Conservation (phyloP, 2,797 vertebrate genomes). For the Squalus acanthias region DNA sequence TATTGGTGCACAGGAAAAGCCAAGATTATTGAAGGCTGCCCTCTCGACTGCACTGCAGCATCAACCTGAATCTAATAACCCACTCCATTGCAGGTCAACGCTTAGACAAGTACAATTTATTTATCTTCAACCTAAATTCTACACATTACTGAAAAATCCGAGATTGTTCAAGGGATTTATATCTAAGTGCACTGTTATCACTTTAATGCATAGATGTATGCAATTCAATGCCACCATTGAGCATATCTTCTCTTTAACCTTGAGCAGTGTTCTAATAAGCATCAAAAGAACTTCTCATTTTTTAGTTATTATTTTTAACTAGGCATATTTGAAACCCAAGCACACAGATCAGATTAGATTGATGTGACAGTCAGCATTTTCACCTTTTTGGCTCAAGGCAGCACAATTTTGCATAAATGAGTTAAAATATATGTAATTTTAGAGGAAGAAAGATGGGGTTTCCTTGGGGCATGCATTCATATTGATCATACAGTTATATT, state of each 20-base stretch:
- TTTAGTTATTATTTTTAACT: not conserved
- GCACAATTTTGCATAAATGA: not conserved
- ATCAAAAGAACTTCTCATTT: not conserved
- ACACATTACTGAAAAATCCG: not conserved
- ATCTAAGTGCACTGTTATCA: not conserved
- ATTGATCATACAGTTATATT: not conserved
- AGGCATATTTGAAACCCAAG: not conserved
- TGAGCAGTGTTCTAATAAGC: not conserved
- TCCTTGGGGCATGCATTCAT: not conserved
- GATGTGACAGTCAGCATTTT: not conserved
- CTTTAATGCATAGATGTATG: not conserved
- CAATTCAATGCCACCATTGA: not conserved
- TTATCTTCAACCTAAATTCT: not conserved
- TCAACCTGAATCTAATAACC: slow-evolving; percentile 40
- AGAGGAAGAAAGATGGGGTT: not conserved
- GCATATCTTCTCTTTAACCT: not conserved
- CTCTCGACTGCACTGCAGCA: slow-evolving; percentile 37
- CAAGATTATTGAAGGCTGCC: slow-evolving; percentile 43
- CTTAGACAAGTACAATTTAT: not conserved
- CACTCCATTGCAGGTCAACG: slow-evolving; percentile 41
- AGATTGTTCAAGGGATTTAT: not conserved
- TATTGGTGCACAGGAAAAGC: slow-evolving; percentile 40
- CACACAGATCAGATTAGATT: not conserved
- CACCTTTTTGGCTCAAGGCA: not conserved
- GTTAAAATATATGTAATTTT: not conserved